Base-by-base conservation (phyloP, 2,797 vertebrate genomes). In the Oreochromis mossambicus region DNA sequence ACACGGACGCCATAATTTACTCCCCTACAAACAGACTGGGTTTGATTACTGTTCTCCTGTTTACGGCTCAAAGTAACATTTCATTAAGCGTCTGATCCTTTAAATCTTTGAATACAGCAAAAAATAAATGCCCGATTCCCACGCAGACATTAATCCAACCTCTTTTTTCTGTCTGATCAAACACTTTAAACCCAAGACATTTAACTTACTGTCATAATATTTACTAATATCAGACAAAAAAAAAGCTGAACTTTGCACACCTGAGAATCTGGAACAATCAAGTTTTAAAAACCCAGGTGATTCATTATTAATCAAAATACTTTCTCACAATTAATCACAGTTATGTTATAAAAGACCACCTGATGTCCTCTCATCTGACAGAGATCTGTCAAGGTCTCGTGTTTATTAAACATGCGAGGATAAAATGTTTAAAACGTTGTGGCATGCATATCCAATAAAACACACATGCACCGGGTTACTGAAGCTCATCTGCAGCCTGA, bases 381-480 rank as follows among this genome's bases (percentile, higher is more conserved):
- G 1, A 5, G 15, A 54, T 36, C n/a, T 68, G 50, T 24, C 2
- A 24, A 32, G 11, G 43, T 9, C 32, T n/a, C 7, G 19, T 26
- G 24, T 29, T 43, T 29, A 29, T 61, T 13, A 38, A 54, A 55
- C 36, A 78, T 13, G 15, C 2, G 8, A 17, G 15, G 19, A 58
- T 10, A 4, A 83, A 76, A 81, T 81, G 78, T 63, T 61, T 7
- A 24, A 78, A 82, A 79, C 8, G 8, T 14, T 9, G 46, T 11
- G 61, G 77, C 63, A 82, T 78, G 86, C 82, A 84, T 43, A 73
- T 86, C 79, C 75, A 90, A 85, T 81, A 73, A 81, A 88, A 86
- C 75, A 79, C 87, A 87, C 48, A 46, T 75, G 83, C 24, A 77
- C 24, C 2, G 55, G 38, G 66, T 77, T 81, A 50, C 36, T 63